These are phyloP conservation scores for Aphelenchoides besseyi DNA, from an alignment of 1,140 invertebrate genomes.

Conservation along the genomic window DNA sequence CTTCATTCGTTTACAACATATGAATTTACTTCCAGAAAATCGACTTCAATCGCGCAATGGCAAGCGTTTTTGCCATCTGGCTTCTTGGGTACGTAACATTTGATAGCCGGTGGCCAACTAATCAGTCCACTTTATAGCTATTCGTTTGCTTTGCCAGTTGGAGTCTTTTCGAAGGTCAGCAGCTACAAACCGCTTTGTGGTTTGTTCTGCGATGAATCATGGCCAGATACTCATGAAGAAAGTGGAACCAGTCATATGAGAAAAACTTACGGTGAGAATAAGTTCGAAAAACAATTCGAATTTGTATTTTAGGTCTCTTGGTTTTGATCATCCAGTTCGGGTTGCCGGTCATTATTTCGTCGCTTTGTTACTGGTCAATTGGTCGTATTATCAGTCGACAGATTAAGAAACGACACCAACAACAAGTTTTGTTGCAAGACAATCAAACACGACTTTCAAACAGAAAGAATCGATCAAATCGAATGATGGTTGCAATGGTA, in stretches of 20 bases:
- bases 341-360: conserved; percentile 54
- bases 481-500: conserved; percentile 16
- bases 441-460: conserved; percentile 52
- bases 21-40: conserved; percentile 48
- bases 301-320: conserved; percentile 26
- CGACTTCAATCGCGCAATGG: conserved; percentile 49
- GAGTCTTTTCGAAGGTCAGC: conserved; percentile 49
- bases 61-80: conserved; percentile 56
- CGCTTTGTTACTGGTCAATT: conserved; percentile 56
- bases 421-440: conserved; percentile 55
- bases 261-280: conserved; percentile 47
- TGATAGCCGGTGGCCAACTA: no score
- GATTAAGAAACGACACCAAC: conserved; percentile 51
- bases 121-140: no score
- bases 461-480: conserved; percentile 51
- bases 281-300: neutral
- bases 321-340: conserved; percentile 59
- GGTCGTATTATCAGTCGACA: conserved; percentile 50
- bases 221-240: conserved; percentile 51
- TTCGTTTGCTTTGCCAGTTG: conserved; percentile 55
- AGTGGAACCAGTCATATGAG: conserved; percentile 42
- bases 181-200: conserved; percentile 56
- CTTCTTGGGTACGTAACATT: no score
- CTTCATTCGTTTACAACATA: neutral
- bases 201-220: conserved; percentile 57